Evolutionary conservation across 2,113 vertebrate species (phyloP).

Genomic region (Xiphophorus couchianus): DNA sequence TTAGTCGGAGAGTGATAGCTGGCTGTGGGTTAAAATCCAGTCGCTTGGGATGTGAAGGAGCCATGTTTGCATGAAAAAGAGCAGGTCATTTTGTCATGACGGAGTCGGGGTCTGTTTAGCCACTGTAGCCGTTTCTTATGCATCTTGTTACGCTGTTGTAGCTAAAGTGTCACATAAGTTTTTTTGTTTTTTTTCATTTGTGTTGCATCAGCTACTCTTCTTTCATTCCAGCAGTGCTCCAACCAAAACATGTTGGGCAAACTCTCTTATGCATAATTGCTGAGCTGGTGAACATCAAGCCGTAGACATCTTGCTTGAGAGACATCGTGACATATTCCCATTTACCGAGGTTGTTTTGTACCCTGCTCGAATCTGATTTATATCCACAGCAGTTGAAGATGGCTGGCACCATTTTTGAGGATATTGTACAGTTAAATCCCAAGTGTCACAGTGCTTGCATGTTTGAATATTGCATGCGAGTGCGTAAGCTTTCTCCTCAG

Average conservation of each 20-base stretch:
- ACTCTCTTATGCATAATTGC: slow-evolving; percentile 1
- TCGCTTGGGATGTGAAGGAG: slow-evolving; percentile 29
- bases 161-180: not conserved
- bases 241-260: slow-evolving; percentile 2
- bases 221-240: not conserved
- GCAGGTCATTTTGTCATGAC: slow-evolving; percentile 8
- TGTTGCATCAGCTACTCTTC: not conserved
- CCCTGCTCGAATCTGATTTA: not conserved
- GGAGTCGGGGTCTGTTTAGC: slow-evolving; percentile 17
- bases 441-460: slow-evolving; percentile 48
- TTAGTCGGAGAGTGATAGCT: slow-evolving; percentile 65
- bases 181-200: not conserved
- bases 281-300: slow-evolving; percentile 8
- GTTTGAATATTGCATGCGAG: slow-evolving; percentile 32
- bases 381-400: slow-evolving; percentile 33
- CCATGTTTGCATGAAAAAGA: slow-evolving; percentile 24
- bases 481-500: slow-evolving; percentile 22
- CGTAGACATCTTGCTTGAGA: slow-evolving; percentile 5
- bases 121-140: not conserved
- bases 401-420: slow-evolving; percentile 53
- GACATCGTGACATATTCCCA: slow-evolving; percentile 19
- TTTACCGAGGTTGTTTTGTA: slow-evolving; percentile 34
- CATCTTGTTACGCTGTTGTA: not conserved
- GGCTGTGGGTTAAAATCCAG: slow-evolving; percentile 55
- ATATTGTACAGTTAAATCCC: slow-evolving; percentile 50